These are phyloP conservation scores for Escarpia spicata DNA, from an alignment of 2,888 invertebrate species.

Conservation along the genomic window DNA sequence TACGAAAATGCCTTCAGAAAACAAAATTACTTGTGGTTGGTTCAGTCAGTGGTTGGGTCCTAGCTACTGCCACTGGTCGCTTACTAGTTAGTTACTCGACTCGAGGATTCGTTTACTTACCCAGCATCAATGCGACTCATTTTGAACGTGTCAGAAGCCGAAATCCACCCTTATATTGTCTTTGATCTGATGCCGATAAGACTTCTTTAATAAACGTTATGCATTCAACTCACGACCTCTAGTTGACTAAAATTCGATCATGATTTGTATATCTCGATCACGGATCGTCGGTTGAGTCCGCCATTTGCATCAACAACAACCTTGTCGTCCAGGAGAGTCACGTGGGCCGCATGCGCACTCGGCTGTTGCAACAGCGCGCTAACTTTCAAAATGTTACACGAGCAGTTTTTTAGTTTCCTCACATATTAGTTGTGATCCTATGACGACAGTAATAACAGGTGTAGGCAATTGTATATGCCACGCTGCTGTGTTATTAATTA, in stretches of 20 bases:
- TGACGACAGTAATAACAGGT: neutral
- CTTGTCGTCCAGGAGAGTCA: conserved; percentile 6
- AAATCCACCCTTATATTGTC: conserved; percentile 2
- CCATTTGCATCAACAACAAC: conserved; percentile 8
- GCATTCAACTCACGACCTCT: neutral
- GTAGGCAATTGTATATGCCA: neutral
- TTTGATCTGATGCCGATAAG: neutral
- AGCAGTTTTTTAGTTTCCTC: neutral
- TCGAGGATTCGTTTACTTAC: neutral
- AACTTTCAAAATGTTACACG: neutral
- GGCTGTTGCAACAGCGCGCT: neutral
- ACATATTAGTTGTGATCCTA: neutral
- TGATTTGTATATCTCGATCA: neutral
- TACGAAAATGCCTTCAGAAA: too few relatives aligned
- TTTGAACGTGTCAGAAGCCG: neutral
- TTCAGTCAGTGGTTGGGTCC: too few relatives aligned
- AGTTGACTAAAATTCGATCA: neutral
- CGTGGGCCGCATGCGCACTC: conserved; percentile 7
- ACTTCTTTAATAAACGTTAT: neutral
- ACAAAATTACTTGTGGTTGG: too few relatives aligned
- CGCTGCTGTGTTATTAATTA: neutral
- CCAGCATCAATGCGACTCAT: neutral
- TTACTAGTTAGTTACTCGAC: neutral
- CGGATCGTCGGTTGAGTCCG: neutral
- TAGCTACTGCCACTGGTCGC: too few relatives aligned